These are phyloP conservation scores for Semicossyphus pulcher DNA, from an alignment of 2,113 vertebrate species.

Conservation along the genomic window DNA sequence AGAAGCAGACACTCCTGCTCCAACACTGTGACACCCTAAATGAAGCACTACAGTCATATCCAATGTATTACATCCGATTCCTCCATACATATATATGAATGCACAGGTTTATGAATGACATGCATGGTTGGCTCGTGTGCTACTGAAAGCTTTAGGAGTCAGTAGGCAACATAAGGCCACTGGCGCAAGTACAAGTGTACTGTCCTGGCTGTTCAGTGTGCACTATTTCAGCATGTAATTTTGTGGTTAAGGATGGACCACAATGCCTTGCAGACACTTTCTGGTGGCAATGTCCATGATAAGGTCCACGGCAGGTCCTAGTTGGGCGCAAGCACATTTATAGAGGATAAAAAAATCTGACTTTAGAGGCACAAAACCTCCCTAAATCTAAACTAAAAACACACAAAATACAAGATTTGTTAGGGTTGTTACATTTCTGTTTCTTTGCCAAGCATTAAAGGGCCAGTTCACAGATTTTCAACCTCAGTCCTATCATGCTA, in stretches of 20 bases:
- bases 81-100: neutral
- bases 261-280: conserved; percentile 11
- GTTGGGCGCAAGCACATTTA: neutral
- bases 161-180: too few relatives aligned
- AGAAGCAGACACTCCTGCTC: conserved; percentile 25
- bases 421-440: too few relatives aligned
- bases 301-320: neutral
- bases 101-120: too few relatives aligned
- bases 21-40: conserved; percentile 12
- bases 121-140: too few relatives aligned
- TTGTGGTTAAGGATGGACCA: conserved; percentile 26
- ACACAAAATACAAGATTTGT: too few relatives aligned
- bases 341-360: neutral
- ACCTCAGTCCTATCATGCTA: too few relatives aligned
- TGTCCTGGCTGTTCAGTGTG: conserved; percentile 4
- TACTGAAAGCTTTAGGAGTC: too few relatives aligned
- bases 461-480: too few relatives aligned
- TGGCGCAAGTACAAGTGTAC: too few relatives aligned
- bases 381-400: too few relatives aligned
- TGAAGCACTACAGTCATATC: conserved; percentile 19
- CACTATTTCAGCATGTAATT: conserved; percentile 2
- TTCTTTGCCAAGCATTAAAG: neutral
- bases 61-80: conserved; percentile 37
- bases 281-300: neutral
- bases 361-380: neutral